Conservation (phyloP, 37 sponge, comb jelly and placozoan genomes). For the Diacarnus erythraeanus region DNA sequence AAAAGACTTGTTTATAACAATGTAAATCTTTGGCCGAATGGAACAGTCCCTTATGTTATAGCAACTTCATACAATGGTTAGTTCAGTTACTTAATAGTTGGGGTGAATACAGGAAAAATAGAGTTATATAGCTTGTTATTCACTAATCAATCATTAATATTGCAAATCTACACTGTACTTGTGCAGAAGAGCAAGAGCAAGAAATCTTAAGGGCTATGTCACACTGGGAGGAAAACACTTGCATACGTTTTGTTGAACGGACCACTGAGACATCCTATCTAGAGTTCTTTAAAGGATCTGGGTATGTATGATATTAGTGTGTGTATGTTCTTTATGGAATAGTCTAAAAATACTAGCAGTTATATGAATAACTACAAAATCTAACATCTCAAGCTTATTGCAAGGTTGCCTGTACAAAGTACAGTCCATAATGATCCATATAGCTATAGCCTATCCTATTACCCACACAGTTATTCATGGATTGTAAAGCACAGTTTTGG, state of each 20-base stretch:
- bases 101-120: neutral
- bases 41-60: slow-evolving; percentile 45
- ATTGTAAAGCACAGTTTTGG: neutral
- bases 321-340: no score
- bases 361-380: no score
- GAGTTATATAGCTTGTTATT: neutral
- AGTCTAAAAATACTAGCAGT: no score
- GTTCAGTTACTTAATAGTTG: neutral
- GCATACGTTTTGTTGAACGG: slow-evolving; percentile 57
- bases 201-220: slow-evolving; percentile 57
- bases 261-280: slow-evolving; percentile 26
- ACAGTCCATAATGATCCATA: no score
- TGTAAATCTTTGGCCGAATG: slow-evolving; percentile 49
- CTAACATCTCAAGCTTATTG: no score
- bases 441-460: no score
- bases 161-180: no score
- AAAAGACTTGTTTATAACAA: neutral
- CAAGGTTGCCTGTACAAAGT: no score
- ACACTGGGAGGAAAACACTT: slow-evolving; percentile 75
- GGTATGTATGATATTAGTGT: neutral
- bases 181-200: slow-evolving; percentile 38
- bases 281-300: neutral
- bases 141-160: no score
- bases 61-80: slow-evolving; percentile 30
- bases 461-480: no score